Evolutionary conservation across 1,140 invertebrate genomes (phyloP), one percentile per base, ranked within the genome.

Genomic region (Bombus difficillimus): DNA sequence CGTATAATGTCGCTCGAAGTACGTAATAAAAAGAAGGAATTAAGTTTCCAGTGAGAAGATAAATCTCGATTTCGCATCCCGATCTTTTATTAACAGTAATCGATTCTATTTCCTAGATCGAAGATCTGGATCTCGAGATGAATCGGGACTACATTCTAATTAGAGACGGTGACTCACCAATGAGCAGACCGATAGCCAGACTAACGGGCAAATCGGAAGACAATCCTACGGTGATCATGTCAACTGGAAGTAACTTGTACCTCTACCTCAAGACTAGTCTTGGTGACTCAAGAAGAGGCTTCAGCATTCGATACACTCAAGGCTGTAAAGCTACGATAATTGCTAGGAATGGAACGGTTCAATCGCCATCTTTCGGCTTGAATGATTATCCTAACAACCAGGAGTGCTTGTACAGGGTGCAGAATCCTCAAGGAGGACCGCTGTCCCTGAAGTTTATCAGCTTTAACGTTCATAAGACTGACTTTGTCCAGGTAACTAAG

Each of bases 241-340:
- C 98, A 0, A 99, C 98, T 0, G 97, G 97, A 41, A 98, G 97
- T 92, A 96, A 97, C 89, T 93, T 99, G 6, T 99, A 99, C 93
- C 94, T 99, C 76, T 99, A 99, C 92, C 98, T 99, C 93, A 98
- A 98, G 93, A 98, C 98, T 1, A 98, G 97, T 90, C 95, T 98
- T 37, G 98, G 98, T 39, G 98, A 98, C 93, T 98, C 97, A 0
- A 97, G 97, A 90, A 97, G 97, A 92, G 99, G 99, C n/a, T 99
- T 99, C 93, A 98, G 97, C 88, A 97, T 99, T 89, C 97, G 97
- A 87, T 98, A 98, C 90, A 97, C 97, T 71, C 98, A 98, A 95
- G 98, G 97, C n/a, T 98, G 98, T 92, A 97, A 96, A 94, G 97
- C 97, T 2, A 98, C 97, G 4, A 97, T 98, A 59, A 96, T 97